Percentiles rank a stretch among this genome's conserved stretches.
Evolutionary conservation across 2,797 vertebrate species (phyloP).

Genomic region (Spondyliosoma cantharus): DNA sequence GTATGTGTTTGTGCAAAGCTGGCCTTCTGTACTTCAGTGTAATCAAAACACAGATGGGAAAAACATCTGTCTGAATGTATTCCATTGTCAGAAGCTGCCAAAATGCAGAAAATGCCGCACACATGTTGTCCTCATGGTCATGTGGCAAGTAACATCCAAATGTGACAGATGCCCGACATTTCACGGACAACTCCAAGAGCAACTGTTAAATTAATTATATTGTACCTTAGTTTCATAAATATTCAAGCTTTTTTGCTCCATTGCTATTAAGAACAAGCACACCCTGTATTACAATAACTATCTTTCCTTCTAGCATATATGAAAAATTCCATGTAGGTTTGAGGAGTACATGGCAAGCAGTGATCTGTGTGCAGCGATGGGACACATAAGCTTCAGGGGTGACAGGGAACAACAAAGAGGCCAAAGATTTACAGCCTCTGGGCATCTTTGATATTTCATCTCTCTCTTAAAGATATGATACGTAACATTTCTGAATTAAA

Average conservation of each 20-base stretch:
- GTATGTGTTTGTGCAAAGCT: background rate
- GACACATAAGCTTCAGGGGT: background rate
- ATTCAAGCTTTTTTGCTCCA: background rate
- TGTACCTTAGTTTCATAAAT: background rate
- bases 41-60: slow-evolving; percentile 9
- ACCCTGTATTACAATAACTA: background rate
- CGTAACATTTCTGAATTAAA: too few species aligned
- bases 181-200: background rate
- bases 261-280: background rate
- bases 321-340: background rate
- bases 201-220: background rate
- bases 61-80: slow-evolving; percentile 21
- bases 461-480: background rate
- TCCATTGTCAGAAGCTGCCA: background rate
- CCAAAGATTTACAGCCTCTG: background rate
- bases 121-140: background rate
- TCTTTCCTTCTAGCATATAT: background rate
- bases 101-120: background rate
- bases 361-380: background rate
- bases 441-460: background rate
- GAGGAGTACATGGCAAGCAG: background rate
- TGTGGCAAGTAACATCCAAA: background rate
- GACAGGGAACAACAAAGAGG: background rate
- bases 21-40: background rate
- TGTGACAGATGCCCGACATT: slow-evolving; percentile 1